These are phyloP conservation scores for Watsonalla cultraria DNA, from an alignment of 2,888 invertebrate genomes.

Conservation along the genomic window DNA sequence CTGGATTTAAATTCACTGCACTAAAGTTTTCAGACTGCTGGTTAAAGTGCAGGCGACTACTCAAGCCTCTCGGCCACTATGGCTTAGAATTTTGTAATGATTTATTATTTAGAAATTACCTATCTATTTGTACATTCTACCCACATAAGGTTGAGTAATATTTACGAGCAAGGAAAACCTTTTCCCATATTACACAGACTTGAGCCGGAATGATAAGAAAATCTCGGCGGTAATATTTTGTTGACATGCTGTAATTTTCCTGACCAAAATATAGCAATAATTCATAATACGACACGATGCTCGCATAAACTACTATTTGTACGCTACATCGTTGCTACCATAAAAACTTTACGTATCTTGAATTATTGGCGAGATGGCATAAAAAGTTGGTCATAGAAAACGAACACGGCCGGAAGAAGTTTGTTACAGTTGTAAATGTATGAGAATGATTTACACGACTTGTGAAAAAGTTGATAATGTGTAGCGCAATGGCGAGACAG, in stretches of 20 bases:
- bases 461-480: constrained; percentile 53
- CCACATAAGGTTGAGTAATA: background rate
- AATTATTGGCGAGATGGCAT: constrained; percentile 52
- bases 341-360: constrained; percentile 65
- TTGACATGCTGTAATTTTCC: constrained; percentile 28
- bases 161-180: background rate
- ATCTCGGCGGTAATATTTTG: constrained; percentile 16
- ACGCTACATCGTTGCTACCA: constrained; percentile 41
- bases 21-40: no score
- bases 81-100: no score
- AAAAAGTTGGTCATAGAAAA: constrained; percentile 49
- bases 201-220: background rate
- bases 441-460: constrained; percentile 65
- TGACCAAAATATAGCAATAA: constrained; percentile 55
- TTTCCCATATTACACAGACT: background rate
- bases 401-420: constrained; percentile 49
- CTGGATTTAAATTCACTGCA: no score
- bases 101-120: no score
- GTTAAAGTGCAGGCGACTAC: no score
- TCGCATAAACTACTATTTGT: constrained; percentile 55
- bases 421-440: constrained; percentile 61
- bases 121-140: background rate
- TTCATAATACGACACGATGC: constrained; percentile 38
- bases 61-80: no score
- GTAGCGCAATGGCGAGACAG: constrained; percentile 23